Base-by-base conservation (phyloP, 92 coral and sea anemone genomes). In the Palythoa grandiflora region DNA sequence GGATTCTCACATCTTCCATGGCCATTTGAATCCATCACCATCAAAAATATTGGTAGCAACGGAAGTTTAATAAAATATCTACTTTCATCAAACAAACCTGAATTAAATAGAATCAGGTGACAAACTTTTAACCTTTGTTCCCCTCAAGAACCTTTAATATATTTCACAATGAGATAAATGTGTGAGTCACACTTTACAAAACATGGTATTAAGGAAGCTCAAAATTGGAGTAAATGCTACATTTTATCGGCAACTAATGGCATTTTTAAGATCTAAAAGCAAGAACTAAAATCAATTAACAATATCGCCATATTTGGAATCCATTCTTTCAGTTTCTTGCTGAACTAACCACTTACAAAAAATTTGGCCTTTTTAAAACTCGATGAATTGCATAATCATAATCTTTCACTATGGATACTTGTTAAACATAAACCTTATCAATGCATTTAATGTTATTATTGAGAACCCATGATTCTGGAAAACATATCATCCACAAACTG, bases 401-500 rank as follows among this genome's bases (percentile, higher is more conserved):
- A 8, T 5, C 7, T 44, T 44, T 44, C 50, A 44, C 28, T 28
- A 28, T 0, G 28, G 28, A 28, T 28, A 28, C 28, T 28, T 28
- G 28, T 28, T 28, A 28, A 28, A 28, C 28, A 28, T 28, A 28
- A 28, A 28, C 28, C 28, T 28, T 44, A 44, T 4, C 50, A 44
- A 44, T 44, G 7, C 50, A 63, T n/a, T 12, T 1, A 70, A 35
- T 37, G n/a, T 17, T 65, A 17, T 17, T 65, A 4, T 17, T 17
- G 35, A 1, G 71, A 36, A 10, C 44, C 47, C 9, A 19, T 36
- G 47, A 36, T 60, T 60, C 54, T 17, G 17, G n/a, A 21, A 65
- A 81, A 51, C 44, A 66, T 47, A 15, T 68, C 19, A 44, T 81
- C 86, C 36, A 81, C 76, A 47, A 81, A 81, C 75, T 65, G 86